Base-by-base conservation (phyloP, 1,140 invertebrate species). In the Achroia grisella region DNA sequence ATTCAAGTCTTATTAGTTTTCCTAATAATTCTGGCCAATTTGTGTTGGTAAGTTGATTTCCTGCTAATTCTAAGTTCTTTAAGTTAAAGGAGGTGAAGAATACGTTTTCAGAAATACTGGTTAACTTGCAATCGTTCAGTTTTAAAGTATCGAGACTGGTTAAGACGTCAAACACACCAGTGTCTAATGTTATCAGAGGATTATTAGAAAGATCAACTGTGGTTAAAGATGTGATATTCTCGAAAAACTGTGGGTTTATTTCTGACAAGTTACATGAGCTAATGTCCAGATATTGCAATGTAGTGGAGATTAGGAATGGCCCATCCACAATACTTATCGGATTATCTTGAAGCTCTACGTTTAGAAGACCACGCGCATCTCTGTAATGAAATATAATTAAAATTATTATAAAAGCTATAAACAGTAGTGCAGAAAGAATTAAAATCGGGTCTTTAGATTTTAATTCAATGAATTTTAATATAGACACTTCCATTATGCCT, bases 161-260 rank as follows among this genome's bases (percentile, higher is more conserved):
- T 29, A 93, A 70, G 14, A 89, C 88, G 63, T 91, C 88, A 53
- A 93, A 91, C 2, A 90, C 86, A 17, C 86, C 88, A 1, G 86
- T 77, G 13, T 89, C 86, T 36, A 93, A 81, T 6, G 64, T 75
- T 32, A 75, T 71, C 0, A 93, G 73, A 4, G 91, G 90, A 75
- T 93, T 93, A 35, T 89, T 77, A n/a, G 91, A 93, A 5, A 93
- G 70, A 64, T 93, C 91, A 1, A 93, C 78, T 12, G 88, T 91
- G 23, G 88, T 90, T 27, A 93, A 68, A 12, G 90, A 86, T 0
- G 89, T 90, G 12, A 90, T 87, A 52, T 92, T 91, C 45, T 88
- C 83, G 70, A 93, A 93, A 68, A 93, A 93, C 34, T 88, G 79
- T 8, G 86, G 60, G 52, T 89, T 90, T 39, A 93, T 85, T 14